Evolutionary conservation across 1,140 invertebrate genomes (phyloP), one percentile per base, ranked within the genome.

Genomic region (Dreissena polymorpha): DNA sequence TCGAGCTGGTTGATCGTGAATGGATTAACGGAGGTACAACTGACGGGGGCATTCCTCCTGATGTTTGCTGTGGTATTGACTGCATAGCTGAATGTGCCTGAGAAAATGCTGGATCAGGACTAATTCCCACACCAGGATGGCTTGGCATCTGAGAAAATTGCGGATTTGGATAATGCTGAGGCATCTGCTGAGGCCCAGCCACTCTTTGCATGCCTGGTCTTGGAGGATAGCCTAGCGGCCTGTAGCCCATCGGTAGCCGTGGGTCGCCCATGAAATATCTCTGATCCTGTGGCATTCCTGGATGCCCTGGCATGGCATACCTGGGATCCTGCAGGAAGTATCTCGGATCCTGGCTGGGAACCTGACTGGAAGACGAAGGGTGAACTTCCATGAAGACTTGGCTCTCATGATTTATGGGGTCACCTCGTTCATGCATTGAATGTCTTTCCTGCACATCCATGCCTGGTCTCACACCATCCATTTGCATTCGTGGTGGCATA

Each of bases 281-380:
- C 49, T 71, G 78, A 29, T 72, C 70, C 51, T 71, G 78, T 21
- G 29, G 18, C 5, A 64, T 50, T 27, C 21, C 65, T 16, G 57
- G 16, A 10, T 51, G 27, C 14, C 57, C 70, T 29, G 50, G 57
- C 57, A 74, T 53, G n/a, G 63, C 23, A 23, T 64, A 82, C n/a
- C 79, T 39, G 10, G 70, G 79, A 68, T 82, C 79, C 39, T 80
- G 78, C n/a, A 80, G 23, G 21, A 72, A 27, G 57, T 80, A 80
- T 29, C 78, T 71, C 25, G 53, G 69, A 60, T 80, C 78, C 67
- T 80, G 68, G 14, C 16, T 60, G 23, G 10, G 64, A 1, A 51
- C 76, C 51, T 79, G 27, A 39, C 39, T 8, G 25, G 67, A 5
- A 1, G 67, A 68, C 21, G 78, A 27, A 39, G 39, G 39, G 8